Conservation (phyloP, 2,797 vertebrate species). For the Phylloscopus collybita region DNA sequence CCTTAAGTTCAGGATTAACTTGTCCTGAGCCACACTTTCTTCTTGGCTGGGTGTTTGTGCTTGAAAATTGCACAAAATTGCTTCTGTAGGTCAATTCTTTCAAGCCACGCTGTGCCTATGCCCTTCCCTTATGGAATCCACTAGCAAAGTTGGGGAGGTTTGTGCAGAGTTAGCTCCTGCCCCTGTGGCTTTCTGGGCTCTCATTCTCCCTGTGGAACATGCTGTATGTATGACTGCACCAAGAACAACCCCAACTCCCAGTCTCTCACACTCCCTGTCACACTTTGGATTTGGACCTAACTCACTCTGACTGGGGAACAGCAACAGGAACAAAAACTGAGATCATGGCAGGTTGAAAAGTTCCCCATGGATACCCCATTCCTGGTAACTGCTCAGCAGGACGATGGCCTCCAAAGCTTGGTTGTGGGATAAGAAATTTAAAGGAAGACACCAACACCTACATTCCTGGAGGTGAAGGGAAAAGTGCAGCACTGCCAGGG, state of each 20-base stretch:
- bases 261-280: not conserved
- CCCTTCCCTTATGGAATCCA: not conserved
- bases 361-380: not conserved
- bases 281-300: not conserved
- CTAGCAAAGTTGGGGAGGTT: not conserved
- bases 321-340: not conserved
- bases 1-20: not conserved
- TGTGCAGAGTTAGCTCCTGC: not conserved
- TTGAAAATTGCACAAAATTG: not conserved
- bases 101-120: accelerated
- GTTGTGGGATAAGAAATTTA: not conserved
- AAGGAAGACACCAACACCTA: not conserved
- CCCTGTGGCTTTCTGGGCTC: not conserved
- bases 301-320: not conserved
- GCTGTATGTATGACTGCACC: not conserved
- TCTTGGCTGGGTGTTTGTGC: not conserved
- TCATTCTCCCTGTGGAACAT: not conserved
- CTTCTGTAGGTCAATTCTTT: not conserved
- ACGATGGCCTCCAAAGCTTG: not conserved
- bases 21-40: not conserved
- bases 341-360: not conserved
- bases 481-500: not conserved
- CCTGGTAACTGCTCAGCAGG: not conserved
- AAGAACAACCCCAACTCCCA: not conserved
- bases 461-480: not conserved